These are phyloP conservation scores for Tipula confusa DNA, from an alignment of 2,888 invertebrate genomes.

Conservation along the genomic window DNA sequence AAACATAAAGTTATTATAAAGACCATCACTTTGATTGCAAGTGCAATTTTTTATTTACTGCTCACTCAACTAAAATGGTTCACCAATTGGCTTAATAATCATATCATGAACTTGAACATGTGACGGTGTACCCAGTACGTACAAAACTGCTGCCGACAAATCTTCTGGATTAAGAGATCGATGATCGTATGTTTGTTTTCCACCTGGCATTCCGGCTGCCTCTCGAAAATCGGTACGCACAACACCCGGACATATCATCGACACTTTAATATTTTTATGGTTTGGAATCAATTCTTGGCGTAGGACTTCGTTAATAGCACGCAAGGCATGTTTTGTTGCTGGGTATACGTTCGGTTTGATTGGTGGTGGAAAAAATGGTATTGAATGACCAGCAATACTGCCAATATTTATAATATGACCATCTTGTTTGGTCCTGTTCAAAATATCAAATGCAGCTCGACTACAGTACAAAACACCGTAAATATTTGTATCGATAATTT, in stretches of 20 bases:
- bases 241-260: slow-evolving; percentile 26
- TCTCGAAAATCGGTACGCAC: background rate
- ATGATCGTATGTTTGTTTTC: background rate
- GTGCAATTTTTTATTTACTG: background rate
- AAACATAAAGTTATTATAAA: too few species aligned
- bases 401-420: slow-evolving; percentile 52
- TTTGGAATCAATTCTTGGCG: slow-evolving; percentile 39
- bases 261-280: background rate
- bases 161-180: background rate
- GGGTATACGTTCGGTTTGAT: slow-evolving; percentile 41
- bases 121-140: background rate
- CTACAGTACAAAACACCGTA: slow-evolving; percentile 49
- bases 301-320: slow-evolving; percentile 42
- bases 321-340: slow-evolving; percentile 42
- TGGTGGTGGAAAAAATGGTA: slow-evolving; percentile 34
- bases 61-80: background rate
- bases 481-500: slow-evolving; percentile 50
- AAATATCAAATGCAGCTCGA: slow-evolving; percentile 50
- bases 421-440: slow-evolving; percentile 47
- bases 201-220: background rate
- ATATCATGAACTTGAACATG: slow-evolving; percentile 21
- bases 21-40: too few species aligned
- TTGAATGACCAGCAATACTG: slow-evolving; percentile 44
- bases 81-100: slow-evolving; percentile 21
- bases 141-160: background rate